A percentile compares a stretch with the other conserved stretches of the same genome.
These are phyloP conservation scores for Diglossa cyanea DNA, from an alignment of 2,797 vertebrate genomes.

Conservation along the genomic window DNA sequence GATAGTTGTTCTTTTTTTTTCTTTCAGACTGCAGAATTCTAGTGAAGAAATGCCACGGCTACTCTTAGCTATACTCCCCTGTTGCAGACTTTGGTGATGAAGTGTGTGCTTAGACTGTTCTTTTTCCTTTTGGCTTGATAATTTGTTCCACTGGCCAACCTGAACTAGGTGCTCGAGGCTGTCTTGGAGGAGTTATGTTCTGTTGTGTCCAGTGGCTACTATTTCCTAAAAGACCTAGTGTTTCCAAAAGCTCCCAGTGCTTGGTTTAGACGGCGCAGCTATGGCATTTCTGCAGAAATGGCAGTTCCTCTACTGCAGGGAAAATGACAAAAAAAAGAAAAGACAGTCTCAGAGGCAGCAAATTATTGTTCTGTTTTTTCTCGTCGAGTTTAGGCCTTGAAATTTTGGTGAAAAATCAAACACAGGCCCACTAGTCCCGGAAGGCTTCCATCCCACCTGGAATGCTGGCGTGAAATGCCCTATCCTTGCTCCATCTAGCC, in stretches of 20 bases:
- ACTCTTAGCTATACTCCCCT: neutral
- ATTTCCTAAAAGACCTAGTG: neutral
- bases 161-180: neutral
- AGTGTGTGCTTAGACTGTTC: accelerated
- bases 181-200: neutral
- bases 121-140: neutral
- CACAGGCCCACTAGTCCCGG: neutral
- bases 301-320: neutral
- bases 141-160: neutral
- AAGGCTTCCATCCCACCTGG: neutral
- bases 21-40: neutral
- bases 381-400: neutral
- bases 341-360: neutral
- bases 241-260: neutral
- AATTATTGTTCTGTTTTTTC: neutral
- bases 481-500: neutral
- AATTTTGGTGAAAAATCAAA: neutral
- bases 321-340: neutral
- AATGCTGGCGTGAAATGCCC: neutral
- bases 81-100: neutral
- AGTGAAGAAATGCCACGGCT: neutral
- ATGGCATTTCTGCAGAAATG: neutral
- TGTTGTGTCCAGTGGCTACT: neutral
- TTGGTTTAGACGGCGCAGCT: neutral
- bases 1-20: neutral